phyloP scores from a whole-genome alignment of 1,140 invertebrate genomes.

The Lordiphosa stackelbergi region DNA sequence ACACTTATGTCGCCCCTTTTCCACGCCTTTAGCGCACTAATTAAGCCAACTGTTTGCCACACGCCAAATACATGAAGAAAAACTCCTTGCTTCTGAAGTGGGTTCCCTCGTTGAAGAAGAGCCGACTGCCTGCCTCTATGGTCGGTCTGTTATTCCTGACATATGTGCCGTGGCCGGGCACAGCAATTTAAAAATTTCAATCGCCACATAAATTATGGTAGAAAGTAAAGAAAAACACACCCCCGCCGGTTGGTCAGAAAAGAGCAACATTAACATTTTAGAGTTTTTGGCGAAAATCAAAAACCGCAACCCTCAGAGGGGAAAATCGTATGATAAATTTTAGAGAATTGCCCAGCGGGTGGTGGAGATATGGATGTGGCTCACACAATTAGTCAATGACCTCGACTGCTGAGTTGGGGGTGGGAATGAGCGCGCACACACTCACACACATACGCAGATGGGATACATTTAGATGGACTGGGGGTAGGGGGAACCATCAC shows the following conservation, averaged over 20 bases:
- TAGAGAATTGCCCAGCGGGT: constrained; percentile 43
- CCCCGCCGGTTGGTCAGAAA: constrained; percentile 37
- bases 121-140: not conserved
- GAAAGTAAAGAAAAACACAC: constrained; percentile 22
- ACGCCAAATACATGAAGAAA: constrained; percentile 6
- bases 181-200: constrained; percentile 41
- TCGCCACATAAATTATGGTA: constrained; percentile 68
- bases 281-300: constrained; percentile 51
- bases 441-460: constrained; percentile 7
- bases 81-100: constrained; percentile 31
- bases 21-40: constrained; percentile 45
- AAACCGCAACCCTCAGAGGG: constrained; percentile 43
- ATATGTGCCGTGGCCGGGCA: constrained; percentile 42
- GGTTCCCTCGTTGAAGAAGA: not conserved
- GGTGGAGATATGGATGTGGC: constrained; percentile 34
- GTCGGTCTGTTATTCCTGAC: constrained; percentile 20
- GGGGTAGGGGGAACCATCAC: constrained; percentile 44
- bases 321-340: constrained; percentile 27
- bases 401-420: constrained; percentile 46
- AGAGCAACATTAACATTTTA: constrained; percentile 53
- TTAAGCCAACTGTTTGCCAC: constrained; percentile 50
- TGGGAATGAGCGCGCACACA: constrained; percentile 28
- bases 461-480: constrained; percentile 9
- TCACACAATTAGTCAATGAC: constrained; percentile 72
- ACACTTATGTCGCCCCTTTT: constrained; percentile 44